Conservation (phyloP, 2,888 invertebrate species). For the Hypselothyrea guttata region DNA sequence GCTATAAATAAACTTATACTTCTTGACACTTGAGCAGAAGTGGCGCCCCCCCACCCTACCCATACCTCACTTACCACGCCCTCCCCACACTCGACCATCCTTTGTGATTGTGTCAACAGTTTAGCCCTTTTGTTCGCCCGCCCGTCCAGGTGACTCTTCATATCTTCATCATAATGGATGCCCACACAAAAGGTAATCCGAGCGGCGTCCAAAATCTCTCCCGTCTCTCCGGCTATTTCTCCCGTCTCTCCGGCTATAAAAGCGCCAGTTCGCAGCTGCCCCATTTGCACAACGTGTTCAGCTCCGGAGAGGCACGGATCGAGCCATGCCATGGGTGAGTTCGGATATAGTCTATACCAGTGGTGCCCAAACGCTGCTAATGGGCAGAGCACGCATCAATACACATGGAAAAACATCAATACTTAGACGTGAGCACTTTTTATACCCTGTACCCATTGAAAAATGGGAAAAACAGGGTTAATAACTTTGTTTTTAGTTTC, state of each 20-base stretch:
- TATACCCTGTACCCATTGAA: no score
- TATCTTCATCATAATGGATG: constrained; percentile 61
- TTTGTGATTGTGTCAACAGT: constrained; percentile 69
- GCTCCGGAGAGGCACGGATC: constrained; percentile 42
- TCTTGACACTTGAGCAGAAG: constrained; percentile 51
- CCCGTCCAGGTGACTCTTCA: constrained; percentile 66
- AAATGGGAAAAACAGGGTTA: no score
- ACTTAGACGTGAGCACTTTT: no score
- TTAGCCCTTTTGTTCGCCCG: constrained; percentile 57
- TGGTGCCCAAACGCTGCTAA: no score
- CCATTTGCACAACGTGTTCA: constrained; percentile 47
- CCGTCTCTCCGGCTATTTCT: constrained; percentile 63
- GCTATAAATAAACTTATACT: constrained; percentile 39
- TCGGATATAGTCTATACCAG: neutral
- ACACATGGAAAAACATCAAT: no score
- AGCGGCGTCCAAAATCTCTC: constrained; percentile 29
- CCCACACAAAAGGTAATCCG: constrained; percentile 73
- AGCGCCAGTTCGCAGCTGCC: constrained; percentile 13
- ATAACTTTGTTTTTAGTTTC: no score
- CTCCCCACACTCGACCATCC: constrained; percentile 6
- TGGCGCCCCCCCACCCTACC: neutral
- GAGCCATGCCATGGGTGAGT: constrained; percentile 71
- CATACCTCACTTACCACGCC: neutral
- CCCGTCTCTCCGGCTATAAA: constrained; percentile 54
- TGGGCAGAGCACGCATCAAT: no score